Percentiles rank a stretch among this genome's conserved stretches.
These are phyloP conservation scores for Xiphophorus couchianus DNA, from an alignment of 2,113 vertebrate genomes.

Conservation along the genomic window DNA sequence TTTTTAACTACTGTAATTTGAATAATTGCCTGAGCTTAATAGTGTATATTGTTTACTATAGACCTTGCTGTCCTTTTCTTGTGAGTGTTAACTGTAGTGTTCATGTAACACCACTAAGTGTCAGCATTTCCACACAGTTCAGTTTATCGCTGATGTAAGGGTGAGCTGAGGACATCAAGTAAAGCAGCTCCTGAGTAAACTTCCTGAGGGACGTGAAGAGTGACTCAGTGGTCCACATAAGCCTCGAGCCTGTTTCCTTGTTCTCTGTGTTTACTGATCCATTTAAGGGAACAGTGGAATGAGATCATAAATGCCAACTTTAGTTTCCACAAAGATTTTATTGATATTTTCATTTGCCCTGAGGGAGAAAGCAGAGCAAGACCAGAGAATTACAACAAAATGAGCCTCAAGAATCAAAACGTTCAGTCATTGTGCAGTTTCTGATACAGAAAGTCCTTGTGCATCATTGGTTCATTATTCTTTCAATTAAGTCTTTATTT, in stretches of 20 bases:
- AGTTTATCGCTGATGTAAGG: neutral
- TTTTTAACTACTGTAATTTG: too few species aligned
- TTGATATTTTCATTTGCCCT: slow-evolving; percentile 26
- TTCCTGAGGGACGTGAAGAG: slow-evolving; percentile 25
- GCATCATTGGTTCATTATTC: neutral
- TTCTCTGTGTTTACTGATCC: slow-evolving; percentile 32
- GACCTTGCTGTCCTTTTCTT: neutral
- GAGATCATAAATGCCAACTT: slow-evolving; percentile 26
- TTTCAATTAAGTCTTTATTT: neutral
- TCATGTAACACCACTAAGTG: slow-evolving; percentile 53
- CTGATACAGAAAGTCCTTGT: neutral
- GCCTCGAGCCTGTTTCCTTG: slow-evolving; percentile 14
- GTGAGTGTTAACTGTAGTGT: neutral
- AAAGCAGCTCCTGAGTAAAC: slow-evolving; percentile 42
- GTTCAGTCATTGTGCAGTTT: neutral
- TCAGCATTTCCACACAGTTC: slow-evolving; percentile 34
- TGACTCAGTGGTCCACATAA: slow-evolving; percentile 36
- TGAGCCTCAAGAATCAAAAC: neutral
- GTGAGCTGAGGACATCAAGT: slow-evolving; percentile 38
- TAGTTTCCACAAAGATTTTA: slow-evolving; percentile 22
- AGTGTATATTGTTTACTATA: too few species aligned
- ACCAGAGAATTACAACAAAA: neutral
- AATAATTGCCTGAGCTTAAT: too few species aligned
- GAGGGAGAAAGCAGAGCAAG: neutral
- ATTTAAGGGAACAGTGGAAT: slow-evolving; percentile 3